Conservation (phyloP, 2,888 invertebrate species). For the Nipponacmea schrenckii region DNA sequence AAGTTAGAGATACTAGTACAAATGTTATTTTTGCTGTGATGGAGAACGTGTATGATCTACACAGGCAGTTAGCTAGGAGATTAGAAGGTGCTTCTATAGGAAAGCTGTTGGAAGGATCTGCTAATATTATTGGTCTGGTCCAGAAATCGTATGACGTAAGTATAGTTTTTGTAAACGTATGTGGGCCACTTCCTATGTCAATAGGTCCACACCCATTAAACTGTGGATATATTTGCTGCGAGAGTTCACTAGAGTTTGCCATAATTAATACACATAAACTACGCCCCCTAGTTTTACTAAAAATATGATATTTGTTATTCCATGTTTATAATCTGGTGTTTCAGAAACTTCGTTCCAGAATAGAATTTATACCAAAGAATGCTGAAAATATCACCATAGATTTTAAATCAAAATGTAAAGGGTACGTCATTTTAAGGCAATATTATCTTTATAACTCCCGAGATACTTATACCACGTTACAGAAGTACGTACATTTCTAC, state of each 20-base stretch:
- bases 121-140: conserved; percentile 93
- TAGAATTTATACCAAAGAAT: conserved; percentile 86
- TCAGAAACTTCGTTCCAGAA: conserved; percentile 88
- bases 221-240: no score
- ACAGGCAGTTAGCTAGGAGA: conserved; percentile 82
- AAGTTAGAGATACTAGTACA: conserved; percentile 91
- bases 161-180: background rate
- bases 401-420: conserved; percentile 82
- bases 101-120: conserved; percentile 86
- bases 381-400: conserved; percentile 78
- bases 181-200: no score
- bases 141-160: conserved; percentile 81
- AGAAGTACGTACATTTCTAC: no score
- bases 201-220: no score
- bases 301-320: no score
- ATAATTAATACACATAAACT: no score
- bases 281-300: no score
- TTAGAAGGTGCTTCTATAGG: conserved; percentile 93
- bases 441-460: no score
- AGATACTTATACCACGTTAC: no score
- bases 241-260: no score
- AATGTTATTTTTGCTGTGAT: conserved; percentile 97
- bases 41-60: conserved; percentile 81
- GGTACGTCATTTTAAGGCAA: conserved; percentile 68
- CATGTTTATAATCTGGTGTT: conserved; percentile 41